Base-by-base conservation (phyloP, 2,797 vertebrate species). In the Epinephelus awoara region DNA sequence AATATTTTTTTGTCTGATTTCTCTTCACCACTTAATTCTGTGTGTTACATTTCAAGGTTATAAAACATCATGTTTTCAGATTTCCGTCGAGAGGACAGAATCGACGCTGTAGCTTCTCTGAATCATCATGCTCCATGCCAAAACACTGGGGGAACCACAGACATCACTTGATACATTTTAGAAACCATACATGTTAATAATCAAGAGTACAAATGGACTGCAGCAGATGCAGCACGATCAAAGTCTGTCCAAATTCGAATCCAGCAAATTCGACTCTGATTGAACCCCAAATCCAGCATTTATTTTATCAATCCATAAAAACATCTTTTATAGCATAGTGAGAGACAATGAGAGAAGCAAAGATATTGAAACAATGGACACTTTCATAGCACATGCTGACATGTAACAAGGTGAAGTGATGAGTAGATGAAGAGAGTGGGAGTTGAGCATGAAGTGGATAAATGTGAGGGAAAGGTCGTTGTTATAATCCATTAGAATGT, bases 401-500 rank as follows among this genome's bases (percentile, higher is more conserved):
- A 49, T 19, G 21, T 47, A 19, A 75, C 10, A 23, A 47, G 19
- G 49, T 29, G 7, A 74, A 54, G 25, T 42, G 13, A 61, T 54
- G 54, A 29, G 67, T 21, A 51, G 17, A 61, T 54, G 54, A 29
- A 69, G 38, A 42, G 42, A 68, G 57, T 12, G 62, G 54, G 44
- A 70, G 58, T 23, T 70, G 52, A 65, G 18, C 11, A 63, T 42
- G 44, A 71, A 66, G 54, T 67, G 58, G 52, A 64, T 52, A 23
- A 71, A 52, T 14, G 54, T 19, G 29, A 40, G 51, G 51, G 50
- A 27, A 77, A 23, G 21, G 55, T 54, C 57, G 59, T 77, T 71
- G 76, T 80, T 91, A 89, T 83, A 85, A 88, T 88, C 80, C 50
- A 84, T 90, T 84, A 84, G 18, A 55, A 29, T 29, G 11, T 68